Evolutionary conservation across 2,113 vertebrate species (phyloP).

Genomic region (Leucosticte australis): DNA sequence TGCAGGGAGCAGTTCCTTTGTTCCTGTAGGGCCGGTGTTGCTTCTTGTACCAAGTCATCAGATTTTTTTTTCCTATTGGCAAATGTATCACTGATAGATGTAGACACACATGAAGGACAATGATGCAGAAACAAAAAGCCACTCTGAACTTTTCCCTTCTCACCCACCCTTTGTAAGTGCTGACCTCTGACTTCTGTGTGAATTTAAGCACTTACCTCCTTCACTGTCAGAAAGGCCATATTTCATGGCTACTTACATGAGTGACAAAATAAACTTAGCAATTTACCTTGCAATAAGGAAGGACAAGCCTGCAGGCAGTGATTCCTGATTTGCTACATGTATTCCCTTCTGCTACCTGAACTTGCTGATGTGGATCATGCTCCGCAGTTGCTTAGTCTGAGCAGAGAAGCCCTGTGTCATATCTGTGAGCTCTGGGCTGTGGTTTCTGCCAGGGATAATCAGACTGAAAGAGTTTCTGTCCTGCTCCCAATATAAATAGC

Average conservation of each 20-base stretch:
- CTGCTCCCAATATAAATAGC: neutral
- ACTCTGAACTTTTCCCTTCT: neutral
- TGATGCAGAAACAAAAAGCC: neutral
- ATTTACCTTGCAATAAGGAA: neutral
- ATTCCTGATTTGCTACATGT: neutral
- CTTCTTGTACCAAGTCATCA: neutral
- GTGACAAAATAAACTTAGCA: neutral
- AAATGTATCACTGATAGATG: neutral
- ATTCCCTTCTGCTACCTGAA: neutral
- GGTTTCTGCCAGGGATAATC: neutral
- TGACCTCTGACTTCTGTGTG: neutral
- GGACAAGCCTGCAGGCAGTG: neutral
- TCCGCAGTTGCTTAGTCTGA: neutral
- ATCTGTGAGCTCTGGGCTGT: neutral
- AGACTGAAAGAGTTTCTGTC: neutral
- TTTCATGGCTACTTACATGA: rapidly evolving
- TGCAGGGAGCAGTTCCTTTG: neutral
- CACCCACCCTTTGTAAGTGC: neutral
- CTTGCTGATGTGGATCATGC: neutral
- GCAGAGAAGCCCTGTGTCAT: neutral
- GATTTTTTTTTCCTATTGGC: neutral
- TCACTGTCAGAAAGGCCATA: neutral
- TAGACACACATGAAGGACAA: rapidly evolving
- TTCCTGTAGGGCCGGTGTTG: neutral
- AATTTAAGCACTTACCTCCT: neutral